A percentile compares a stretch with the other conserved stretches of the same genome.
phyloP scores from a whole-genome alignment of 1,140 invertebrate genomes.

The Tetranychus cinnabarinus region DNA sequence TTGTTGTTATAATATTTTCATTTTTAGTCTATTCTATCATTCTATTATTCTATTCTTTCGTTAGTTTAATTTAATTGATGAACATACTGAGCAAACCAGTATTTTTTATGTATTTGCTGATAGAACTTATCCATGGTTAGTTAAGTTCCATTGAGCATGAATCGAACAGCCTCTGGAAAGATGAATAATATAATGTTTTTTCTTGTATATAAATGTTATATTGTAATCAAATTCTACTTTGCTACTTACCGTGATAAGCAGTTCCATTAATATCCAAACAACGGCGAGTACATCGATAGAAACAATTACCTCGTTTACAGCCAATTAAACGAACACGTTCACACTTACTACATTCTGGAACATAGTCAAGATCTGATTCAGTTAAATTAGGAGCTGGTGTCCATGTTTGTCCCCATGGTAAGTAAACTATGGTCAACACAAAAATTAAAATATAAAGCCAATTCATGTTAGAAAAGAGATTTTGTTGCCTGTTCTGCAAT shows the following conservation, averaged over 20 bases:
- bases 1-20: not conserved
- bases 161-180: too few relatives aligned
- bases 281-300: not conserved
- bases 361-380: not conserved
- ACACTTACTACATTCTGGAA: not conserved
- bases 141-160: not conserved
- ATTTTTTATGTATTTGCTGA: too few relatives aligned
- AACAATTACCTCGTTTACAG: not conserved
- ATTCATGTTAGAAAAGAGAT: too few relatives aligned
- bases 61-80: too few relatives aligned
- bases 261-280: not conserved
- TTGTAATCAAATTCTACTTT: not conserved
- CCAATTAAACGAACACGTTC: not conserved
- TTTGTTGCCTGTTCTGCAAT: too few relatives aligned
- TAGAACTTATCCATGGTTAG: too few relatives aligned
- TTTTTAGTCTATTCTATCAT: not conserved
- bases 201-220: too few relatives aligned
- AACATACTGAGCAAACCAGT: too few relatives aligned
- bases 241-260: not conserved
- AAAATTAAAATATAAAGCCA: too few relatives aligned
- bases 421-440: too few relatives aligned
- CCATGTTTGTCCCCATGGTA: not conserved
- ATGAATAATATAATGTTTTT: too few relatives aligned
- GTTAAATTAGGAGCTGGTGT: not conserved
- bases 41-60: not conserved